Base-by-base conservation (phyloP, 2,797 vertebrate genomes). In the Sebastes jordani region DNA sequence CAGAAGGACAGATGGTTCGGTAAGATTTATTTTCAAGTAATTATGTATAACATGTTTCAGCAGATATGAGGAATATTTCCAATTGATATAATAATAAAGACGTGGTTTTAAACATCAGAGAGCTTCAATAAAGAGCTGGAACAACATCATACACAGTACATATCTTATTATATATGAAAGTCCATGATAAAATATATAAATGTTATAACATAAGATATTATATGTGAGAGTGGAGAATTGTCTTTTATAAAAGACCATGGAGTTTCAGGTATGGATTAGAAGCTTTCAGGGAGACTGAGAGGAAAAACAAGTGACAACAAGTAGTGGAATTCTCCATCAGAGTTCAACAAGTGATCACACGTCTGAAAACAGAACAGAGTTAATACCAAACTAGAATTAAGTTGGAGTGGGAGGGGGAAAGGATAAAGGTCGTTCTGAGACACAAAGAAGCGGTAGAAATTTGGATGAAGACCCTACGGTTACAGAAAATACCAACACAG, bases 121-220 rank as follows among this genome's bases (percentile, higher is more conserved):
- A 56, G 7, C 25, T 5, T 59, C 8, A 23, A 30, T 30, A 20
- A 60, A 20, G 58, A 60, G 29, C 27, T 60, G 16, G 7, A 46
- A 46, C 42, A 46, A 46, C 16, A 18, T 46, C 42, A 46, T 2
- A 46, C 42, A 46, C 42, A 18, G 42, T 46, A 46, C 42, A 46
- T 46, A 18, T 42, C 14, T 42, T 42, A 42, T 42, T 42, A 42
- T 42, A 42, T 16, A 42, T 42, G 38, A 42, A 42, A 46, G 42
- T 46, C 42, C 0, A 18, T 46, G 0, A 7, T 46, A 46, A 46
- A 46, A 46, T 46, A 46, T 46, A 46, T 46, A 0, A 0, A 46
- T 46, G 42, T 46, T 46, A 46, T 3, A 18, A 46, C 16, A 46
- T 0, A 46, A 46, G 42, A 18, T 46, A 46, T 18, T 46, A 46